phyloP scores from a whole-genome alignment of 1,140 invertebrate genomes.

The Triops cancriformis region DNA sequence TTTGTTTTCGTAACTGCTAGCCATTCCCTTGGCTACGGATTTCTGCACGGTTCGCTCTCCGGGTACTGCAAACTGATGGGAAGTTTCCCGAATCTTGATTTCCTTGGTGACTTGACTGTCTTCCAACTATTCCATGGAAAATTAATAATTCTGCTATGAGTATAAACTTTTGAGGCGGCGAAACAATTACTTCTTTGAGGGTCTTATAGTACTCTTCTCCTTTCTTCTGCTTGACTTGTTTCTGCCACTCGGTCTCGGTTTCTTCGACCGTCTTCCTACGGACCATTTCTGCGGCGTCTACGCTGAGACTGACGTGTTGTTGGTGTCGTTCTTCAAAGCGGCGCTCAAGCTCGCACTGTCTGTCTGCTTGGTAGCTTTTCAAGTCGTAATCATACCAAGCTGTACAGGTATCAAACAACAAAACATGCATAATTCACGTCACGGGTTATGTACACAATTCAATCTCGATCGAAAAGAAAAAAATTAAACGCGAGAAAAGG shows the following conservation, averaged over 20 bases:
- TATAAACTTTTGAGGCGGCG: neutral
- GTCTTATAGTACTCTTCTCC: slow-evolving; percentile 72
- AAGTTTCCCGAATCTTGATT: slow-evolving; percentile 59
- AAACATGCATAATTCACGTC: slow-evolving; percentile 21
- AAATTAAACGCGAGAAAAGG: neutral
- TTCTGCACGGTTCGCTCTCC: slow-evolving; percentile 67
- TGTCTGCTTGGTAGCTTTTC: slow-evolving; percentile 70
- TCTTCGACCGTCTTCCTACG: slow-evolving; percentile 57
- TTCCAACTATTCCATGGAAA: slow-evolving; percentile 48
- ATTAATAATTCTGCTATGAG: slow-evolving; percentile 23
- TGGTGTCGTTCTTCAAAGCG: slow-evolving; percentile 26
- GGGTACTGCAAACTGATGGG: slow-evolving; percentile 73
- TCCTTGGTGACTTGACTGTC: slow-evolving; percentile 76
- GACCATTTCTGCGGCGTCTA: slow-evolving; percentile 24
- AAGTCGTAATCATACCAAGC: slow-evolving; percentile 88
- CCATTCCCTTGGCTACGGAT: slow-evolving; percentile 74
- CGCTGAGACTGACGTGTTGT: neutral
- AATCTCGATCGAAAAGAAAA: neutral
- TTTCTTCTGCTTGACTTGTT: slow-evolving; percentile 68
- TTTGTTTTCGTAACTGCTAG: slow-evolving; percentile 69
- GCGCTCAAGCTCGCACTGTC: slow-evolving; percentile 67
- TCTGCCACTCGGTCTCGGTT: slow-evolving; percentile 73
- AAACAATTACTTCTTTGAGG: slow-evolving; percentile 51
- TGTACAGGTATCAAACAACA: slow-evolving; percentile 41
- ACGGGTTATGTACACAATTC: neutral